These are phyloP conservation scores for Hypomesus transpacificus DNA, from an alignment of 2,113 vertebrate species.

Conservation along the genomic window DNA sequence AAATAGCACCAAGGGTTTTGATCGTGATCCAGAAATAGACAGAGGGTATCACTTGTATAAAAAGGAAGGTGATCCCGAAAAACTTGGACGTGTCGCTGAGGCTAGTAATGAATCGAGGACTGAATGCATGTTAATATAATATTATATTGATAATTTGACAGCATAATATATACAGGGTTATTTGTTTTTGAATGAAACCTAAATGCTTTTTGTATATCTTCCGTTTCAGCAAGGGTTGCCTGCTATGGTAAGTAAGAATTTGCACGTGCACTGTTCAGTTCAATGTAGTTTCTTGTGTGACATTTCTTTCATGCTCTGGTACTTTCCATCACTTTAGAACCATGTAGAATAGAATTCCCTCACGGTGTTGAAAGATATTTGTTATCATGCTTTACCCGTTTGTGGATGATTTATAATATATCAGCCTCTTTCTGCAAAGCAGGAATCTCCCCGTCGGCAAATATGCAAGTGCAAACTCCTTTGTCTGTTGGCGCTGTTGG, in stretches of 20 bases:
- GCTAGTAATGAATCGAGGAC: constrained; percentile 61
- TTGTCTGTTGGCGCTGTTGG: constrained; percentile 87
- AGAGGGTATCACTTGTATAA: constrained; percentile 93
- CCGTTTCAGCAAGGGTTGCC: constrained; percentile 68
- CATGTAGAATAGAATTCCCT: neutral
- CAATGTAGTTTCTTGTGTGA: constrained; percentile 58
- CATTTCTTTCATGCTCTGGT: constrained; percentile 59
- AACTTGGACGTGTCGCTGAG: constrained; percentile 85
- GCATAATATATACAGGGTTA: constrained; percentile 21
- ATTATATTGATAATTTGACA: constrained; percentile 51
- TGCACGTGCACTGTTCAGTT: constrained; percentile 71
- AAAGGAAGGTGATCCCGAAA: constrained; percentile 89
- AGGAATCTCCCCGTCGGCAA: constrained; percentile 84
- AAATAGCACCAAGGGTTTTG: constrained; percentile 97
- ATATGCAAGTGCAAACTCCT: constrained; percentile 78
- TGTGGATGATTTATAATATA: constrained; percentile 38
- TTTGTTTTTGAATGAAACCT: constrained; percentile 42
- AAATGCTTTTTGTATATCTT: constrained; percentile 55
- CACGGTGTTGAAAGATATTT: constrained; percentile 14
- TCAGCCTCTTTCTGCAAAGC: constrained; percentile 77
- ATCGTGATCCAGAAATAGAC: constrained; percentile 99
- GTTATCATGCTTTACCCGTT: constrained; percentile 17
- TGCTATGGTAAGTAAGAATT: constrained; percentile 81
- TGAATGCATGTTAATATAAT: constrained; percentile 15
- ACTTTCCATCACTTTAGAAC: neutral